Evolutionary conservation across 2,113 vertebrate species (phyloP).

Genomic region (Tetrao urogallus): DNA sequence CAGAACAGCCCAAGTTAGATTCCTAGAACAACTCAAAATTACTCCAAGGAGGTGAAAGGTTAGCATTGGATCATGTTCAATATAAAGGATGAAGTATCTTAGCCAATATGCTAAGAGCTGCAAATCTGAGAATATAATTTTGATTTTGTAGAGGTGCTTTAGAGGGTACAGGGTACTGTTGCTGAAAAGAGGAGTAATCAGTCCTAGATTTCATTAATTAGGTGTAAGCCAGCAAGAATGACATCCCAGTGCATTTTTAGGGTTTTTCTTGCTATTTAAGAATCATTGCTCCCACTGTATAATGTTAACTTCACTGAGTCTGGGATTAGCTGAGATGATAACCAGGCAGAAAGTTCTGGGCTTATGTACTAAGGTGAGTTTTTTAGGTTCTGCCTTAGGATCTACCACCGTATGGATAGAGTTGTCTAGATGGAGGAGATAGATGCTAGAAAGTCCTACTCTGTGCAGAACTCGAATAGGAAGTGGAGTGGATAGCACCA

Average conservation of each 20-base stretch:
- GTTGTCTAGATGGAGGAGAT: not conserved
- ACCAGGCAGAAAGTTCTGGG: not conserved
- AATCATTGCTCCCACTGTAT: not conserved
- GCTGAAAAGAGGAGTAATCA: not conserved
- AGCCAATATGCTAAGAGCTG: not conserved
- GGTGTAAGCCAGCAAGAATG: not conserved
- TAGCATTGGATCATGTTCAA: not conserved
- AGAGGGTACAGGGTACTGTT: not conserved
- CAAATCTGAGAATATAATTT: too few species aligned
- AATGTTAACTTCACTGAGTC: not conserved
- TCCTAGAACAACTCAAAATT: constrained; percentile 6
- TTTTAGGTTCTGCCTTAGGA: not conserved
- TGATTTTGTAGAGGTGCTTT: not conserved
- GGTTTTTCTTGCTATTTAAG: not conserved
- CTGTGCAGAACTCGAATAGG: not conserved
- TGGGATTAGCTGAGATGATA: not conserved
- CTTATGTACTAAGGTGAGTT: not conserved
- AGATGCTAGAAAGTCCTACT: not conserved
- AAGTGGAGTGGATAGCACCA: not conserved
- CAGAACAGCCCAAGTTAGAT: not conserved
- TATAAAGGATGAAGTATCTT: not conserved
- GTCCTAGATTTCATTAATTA: not conserved
- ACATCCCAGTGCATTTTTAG: not conserved
- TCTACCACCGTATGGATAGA: not conserved
- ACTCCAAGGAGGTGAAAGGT: not conserved